A percentile compares a stretch with the other conserved stretches of the same genome.
These are phyloP conservation scores for Strix aluco DNA, from an alignment of 2,113 vertebrate genomes.

Conservation along the genomic window DNA sequence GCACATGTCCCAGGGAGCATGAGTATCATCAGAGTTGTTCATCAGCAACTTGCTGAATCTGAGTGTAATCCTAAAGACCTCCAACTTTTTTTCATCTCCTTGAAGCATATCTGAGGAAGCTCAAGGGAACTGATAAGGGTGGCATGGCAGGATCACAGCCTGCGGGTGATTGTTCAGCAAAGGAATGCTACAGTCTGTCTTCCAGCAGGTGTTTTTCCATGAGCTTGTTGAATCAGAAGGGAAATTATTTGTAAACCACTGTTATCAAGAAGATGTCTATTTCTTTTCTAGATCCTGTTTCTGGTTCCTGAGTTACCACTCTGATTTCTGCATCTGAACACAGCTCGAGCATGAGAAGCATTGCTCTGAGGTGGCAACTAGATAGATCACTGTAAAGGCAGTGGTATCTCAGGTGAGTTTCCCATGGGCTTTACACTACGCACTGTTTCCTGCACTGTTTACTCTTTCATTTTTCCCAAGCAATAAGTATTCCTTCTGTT, in stretches of 20 bases:
- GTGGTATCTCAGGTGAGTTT: not conserved
- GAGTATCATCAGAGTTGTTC: not conserved
- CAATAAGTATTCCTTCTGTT: not conserved
- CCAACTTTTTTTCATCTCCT: no score
- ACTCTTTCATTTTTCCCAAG: not conserved
- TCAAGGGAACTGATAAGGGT: not conserved
- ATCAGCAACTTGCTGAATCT: not conserved
- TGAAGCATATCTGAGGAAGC: not conserved
- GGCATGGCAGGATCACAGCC: not conserved
- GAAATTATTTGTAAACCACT: not conserved
- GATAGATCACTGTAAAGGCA: not conserved
- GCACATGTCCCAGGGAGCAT: fast-evolving
- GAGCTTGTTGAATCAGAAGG: not conserved
- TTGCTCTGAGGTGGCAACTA: not conserved
- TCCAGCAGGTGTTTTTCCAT: not conserved
- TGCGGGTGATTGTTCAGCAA: not conserved
- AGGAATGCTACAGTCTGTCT: not conserved
- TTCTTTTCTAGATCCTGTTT: not conserved
- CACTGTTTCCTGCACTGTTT: not conserved
- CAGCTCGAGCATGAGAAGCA: not conserved
- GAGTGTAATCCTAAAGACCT: not conserved
- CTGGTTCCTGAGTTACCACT: not conserved
- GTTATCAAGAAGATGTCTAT: not conserved
- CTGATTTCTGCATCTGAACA: not conserved
- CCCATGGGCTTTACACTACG: not conserved